Base-by-base conservation (phyloP, 2,797 vertebrate genomes). In the Enoplosus armatus region DNA sequence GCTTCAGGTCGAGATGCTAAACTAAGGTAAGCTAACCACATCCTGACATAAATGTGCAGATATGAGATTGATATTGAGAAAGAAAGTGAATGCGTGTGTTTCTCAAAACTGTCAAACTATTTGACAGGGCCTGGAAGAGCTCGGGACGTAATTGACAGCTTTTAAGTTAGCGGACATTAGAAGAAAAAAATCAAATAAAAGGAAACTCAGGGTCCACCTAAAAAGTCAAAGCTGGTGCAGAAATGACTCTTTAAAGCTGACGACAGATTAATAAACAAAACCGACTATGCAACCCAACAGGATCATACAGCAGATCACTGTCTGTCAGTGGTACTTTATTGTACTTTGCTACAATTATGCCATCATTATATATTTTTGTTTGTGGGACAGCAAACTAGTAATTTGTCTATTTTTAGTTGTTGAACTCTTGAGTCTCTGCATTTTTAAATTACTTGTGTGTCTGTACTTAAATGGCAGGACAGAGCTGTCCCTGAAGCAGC, bases 251-350 rank as follows among this genome's bases (percentile, higher is more conserved):
- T 73, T 31, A 59, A 45, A 53, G 29, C 41, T 72, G 69, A 71
- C 22, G 27, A 54, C 27, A 50, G 72, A 80, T 82, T 37, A 76
- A 51, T 61, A 56, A 85, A 72, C 6, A 20, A 79, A 73, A 63
- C 62, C 8, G 66, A 84, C 90, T 91, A 91, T 93, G 92, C 90
- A 92, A 90, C 72, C 66, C 76, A 85, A 71, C 83, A 85, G 69
- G 70, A 67, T 50, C 72, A 63, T 16, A 56, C 82, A 85, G 72
- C 80, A 66, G 76, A 86, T 72, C 29, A 35, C 41, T 10, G 27
- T 79, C 61, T 50, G 31, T 77, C 33, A 61, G 72, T 11, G 70
- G 18, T 55, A 12, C 4, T 8, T 48, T 16, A 24, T 7, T 64
- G 74, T 58, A n/a, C 27, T 60, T 33, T 0, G 18, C 26, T 24